Evolutionary conservation across 2,113 vertebrate genomes (phyloP), one percentile per base, ranked within the genome.

Genomic region (Ptyas mucosa): DNA sequence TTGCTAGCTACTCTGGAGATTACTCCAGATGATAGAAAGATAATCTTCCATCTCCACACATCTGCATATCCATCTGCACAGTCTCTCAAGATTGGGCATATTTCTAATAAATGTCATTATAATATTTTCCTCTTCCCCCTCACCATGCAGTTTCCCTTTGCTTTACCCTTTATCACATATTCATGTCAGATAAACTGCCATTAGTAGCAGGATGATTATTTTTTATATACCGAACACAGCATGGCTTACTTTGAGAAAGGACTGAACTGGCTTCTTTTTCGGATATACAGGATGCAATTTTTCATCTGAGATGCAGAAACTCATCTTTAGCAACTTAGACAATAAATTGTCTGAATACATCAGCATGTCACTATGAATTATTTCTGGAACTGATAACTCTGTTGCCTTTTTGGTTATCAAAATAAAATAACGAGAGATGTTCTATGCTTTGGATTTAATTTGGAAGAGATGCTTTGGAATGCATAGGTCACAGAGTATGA

Each of bases 51-150:
- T 90, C 95, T 93, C 93, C 94, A 93, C 91, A 93, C 94, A 95
- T 96, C 95, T 97, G 93, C 91, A 96, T 96, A 97, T 95, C 92
- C 94, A 97, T 92, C 75, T 93, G 95, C 92, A 96, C 93, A 95
- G 87, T 85, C 94, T 94, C 95, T 97, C 95, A 96, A 94, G 94
- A 95, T 96, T 88, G 95, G 95, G 96, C 89, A 96, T 87, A 87
- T 96, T 96, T 95, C 94, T 95, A 95, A 96, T 90, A 95, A 97
- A 96, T 95, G 54, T 85, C 90, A 91, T 92, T 95, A 94, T 95
- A 95, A 97, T 92, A 96, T 91, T 94, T 95, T 90, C 20, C 51
- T 92, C 26, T 49, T 51, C 7, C 11, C 29, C 3, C 8, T 54
- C 34, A 10, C 9, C 49, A 8, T 0, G 7, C 87, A 18, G 29